Conservation (phyloP, 1,140 invertebrate genomes). For the Bombus turneri region DNA sequence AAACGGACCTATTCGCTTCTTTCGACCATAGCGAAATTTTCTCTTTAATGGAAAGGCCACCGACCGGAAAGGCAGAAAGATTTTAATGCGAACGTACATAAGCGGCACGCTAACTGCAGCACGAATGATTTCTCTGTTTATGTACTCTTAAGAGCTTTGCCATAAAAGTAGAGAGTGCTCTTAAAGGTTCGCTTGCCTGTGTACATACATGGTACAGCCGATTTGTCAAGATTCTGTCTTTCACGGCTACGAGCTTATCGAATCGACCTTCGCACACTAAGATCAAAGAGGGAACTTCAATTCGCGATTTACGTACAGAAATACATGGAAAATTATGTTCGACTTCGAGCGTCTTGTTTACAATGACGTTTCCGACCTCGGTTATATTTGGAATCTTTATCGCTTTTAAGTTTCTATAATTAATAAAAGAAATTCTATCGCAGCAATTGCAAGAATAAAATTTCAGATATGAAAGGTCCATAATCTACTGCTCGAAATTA, state of each 20-base stretch:
- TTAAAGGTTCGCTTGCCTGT: not conserved
- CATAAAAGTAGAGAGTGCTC: slow-evolving; percentile 5
- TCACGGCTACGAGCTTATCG: not conserved
- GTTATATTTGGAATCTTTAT: not conserved
- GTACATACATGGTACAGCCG: not conserved
- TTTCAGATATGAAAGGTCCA: too few relatives aligned
- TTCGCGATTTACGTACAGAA: not conserved
- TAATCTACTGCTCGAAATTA: too few relatives aligned
- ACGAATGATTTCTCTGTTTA: slow-evolving; percentile 18
- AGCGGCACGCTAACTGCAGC: not conserved
- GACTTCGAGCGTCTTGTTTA: not conserved
- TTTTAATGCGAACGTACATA: not conserved
- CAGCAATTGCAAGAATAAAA: not conserved
- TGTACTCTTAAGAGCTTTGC: not conserved
- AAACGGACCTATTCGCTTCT: not conserved
- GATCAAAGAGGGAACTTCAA: not conserved
- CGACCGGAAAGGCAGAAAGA: not conserved
- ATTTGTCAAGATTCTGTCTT: slow-evolving; percentile 16
- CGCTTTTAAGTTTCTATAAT: not conserved
- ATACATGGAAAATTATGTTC: not conserved
- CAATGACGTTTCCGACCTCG: not conserved
- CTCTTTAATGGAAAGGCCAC: not conserved
- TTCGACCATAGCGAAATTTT: not conserved
- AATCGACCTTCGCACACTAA: not conserved
- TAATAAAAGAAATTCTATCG: not conserved